phyloP scores from a whole-genome alignment of 2,113 vertebrate species.

The Seriola rivoliana region DNA sequence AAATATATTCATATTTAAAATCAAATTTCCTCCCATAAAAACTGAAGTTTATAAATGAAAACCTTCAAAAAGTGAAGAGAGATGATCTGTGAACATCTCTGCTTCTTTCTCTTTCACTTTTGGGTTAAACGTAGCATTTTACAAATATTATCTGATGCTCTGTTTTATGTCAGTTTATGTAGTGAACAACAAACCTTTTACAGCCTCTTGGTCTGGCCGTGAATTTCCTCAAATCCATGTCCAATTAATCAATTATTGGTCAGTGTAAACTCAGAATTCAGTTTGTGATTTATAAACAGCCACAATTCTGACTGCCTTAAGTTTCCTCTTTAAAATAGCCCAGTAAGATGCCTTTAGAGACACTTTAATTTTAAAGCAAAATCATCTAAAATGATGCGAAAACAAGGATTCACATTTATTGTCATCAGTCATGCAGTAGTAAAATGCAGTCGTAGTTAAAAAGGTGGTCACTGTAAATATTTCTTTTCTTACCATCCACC shows the following conservation, averaged over 20 bases:
- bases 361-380: not conserved
- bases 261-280: too few relatives aligned
- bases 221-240: not conserved
- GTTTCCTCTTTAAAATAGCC: not conserved
- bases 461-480: not conserved
- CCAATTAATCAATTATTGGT: not conserved
- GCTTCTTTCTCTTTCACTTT: not conserved
- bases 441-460: not conserved
- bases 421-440: not conserved
- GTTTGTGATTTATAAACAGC: not conserved
- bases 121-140: not conserved
- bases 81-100: not conserved
- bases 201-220: too few relatives aligned
- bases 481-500: not conserved
- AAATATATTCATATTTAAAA: not conserved
- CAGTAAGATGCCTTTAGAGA: not conserved
- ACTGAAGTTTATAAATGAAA: not conserved
- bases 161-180: not conserved
- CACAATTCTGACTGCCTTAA: not conserved
- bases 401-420: constrained; percentile 11
- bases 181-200: too few relatives aligned
- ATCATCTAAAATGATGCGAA: constrained; percentile 4
- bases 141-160: not conserved
- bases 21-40: not conserved
- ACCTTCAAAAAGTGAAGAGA: not conserved